These are phyloP conservation scores for Drosophila heteroneura DNA, from an alignment of 2,888 invertebrate species.

Conservation along the genomic window DNA sequence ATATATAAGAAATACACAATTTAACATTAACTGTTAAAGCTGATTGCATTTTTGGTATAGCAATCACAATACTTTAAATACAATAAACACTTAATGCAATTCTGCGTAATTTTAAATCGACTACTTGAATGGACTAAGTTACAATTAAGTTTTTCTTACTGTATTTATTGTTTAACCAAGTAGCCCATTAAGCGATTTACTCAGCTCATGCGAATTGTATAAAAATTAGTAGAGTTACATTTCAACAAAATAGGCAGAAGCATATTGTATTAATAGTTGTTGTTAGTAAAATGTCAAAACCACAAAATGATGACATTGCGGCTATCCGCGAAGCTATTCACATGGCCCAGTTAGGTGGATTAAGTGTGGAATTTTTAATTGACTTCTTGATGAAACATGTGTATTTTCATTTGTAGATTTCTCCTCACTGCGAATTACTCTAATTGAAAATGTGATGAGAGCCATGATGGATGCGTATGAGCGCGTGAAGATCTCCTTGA, in stretches of 20 bases:
- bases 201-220: not conserved
- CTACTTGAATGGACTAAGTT: not conserved
- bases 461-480: conserved; percentile 45
- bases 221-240: not conserved
- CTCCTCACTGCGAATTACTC: conserved; percentile 27
- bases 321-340: conserved; percentile 7
- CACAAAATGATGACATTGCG: not conserved
- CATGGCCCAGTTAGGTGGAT: conserved; percentile 22
- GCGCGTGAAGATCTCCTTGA: conserved; percentile 59
- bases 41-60: no score
- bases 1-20: not conserved
- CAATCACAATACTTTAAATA: no score
- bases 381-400: not conserved
- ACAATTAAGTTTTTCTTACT: not conserved
- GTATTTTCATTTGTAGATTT: conserved; percentile 44
- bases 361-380: not conserved
- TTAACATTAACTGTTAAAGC: no score
- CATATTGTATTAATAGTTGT: not conserved
- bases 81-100: no score
- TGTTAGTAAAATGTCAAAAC: conserved; percentile 12
- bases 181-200: not conserved
- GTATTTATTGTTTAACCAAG: not conserved
- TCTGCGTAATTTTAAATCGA: no score
- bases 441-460: conserved; percentile 43
- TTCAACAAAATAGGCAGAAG: not conserved